phyloP scores from a whole-genome alignment of 2,888 invertebrate species.

The Scrobipalpa atriplicella region DNA sequence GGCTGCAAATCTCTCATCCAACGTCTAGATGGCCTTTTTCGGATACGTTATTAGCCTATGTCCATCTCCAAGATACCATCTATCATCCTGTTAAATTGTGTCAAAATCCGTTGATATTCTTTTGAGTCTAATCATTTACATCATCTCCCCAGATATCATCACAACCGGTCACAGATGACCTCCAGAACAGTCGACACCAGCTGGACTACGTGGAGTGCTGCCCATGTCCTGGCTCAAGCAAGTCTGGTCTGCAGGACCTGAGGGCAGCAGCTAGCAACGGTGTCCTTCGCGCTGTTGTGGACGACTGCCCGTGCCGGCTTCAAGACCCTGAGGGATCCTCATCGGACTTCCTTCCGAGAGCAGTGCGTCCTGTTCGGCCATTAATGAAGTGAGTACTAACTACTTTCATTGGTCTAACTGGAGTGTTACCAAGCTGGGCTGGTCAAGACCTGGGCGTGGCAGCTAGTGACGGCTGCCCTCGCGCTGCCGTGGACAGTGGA shows the following conservation, averaged over 20 bases:
- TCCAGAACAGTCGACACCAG: slow-evolving; percentile 41
- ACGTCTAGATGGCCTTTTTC: too few relatives aligned
- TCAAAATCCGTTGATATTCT: too few relatives aligned
- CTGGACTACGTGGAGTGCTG: slow-evolving; percentile 57
- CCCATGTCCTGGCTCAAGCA: slow-evolving; percentile 52
- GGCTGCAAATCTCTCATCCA: too few relatives aligned
- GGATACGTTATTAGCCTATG: too few relatives aligned
- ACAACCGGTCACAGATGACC: slow-evolving; percentile 49
- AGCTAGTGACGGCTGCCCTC: too few relatives aligned
- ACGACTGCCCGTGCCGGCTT: slow-evolving; percentile 54
- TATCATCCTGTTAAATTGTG: too few relatives aligned
- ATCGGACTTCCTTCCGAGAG: slow-evolving; percentile 56
- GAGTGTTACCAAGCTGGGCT: too few relatives aligned
- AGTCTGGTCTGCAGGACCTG: slow-evolving; percentile 1
- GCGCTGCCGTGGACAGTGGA: not conserved
- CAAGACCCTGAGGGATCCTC: slow-evolving; percentile 56
- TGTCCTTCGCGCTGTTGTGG: slow-evolving; percentile 35
- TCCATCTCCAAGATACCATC: too few relatives aligned
- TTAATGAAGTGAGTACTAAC: slow-evolving; percentile 46
- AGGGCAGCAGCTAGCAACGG: slow-evolving; percentile 31
- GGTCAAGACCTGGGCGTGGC: too few relatives aligned
- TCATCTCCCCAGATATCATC: slow-evolving; percentile 50
- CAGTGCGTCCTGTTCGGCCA: slow-evolving; percentile 49
- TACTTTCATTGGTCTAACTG: not conserved
- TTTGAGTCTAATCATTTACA: not conserved